Percentiles rank a stretch among this genome's conserved stretches.
Conservation (phyloP, 2,888 invertebrate species). For the Neoaliturus tenellus region DNA sequence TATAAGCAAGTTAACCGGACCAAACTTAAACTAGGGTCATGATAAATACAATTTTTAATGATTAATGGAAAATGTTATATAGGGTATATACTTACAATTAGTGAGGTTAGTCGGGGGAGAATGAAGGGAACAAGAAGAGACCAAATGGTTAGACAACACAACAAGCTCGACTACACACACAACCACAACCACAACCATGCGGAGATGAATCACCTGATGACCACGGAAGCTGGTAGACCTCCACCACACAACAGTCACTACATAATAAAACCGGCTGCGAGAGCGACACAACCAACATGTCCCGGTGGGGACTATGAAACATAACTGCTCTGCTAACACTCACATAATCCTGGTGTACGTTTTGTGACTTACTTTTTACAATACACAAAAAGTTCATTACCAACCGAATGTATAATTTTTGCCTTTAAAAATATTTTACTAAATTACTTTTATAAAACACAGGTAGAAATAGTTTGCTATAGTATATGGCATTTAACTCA, state of each 20-base stretch:
- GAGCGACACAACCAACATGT: too few relatives aligned
- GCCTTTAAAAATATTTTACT: too few relatives aligned
- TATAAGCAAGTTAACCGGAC: background rate
- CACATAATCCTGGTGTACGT: too few relatives aligned
- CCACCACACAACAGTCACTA: conserved; percentile 44
- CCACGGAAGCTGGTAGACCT: conserved; percentile 22
- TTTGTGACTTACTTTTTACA: too few relatives aligned
- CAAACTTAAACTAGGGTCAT: background rate
- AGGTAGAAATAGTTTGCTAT: too few relatives aligned
- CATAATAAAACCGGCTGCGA: background rate
- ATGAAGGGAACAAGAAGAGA: conserved; percentile 23
- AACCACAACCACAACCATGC: background rate
- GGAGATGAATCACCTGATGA: conserved; percentile 5
- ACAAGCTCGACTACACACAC: background rate
- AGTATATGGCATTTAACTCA: too few relatives aligned
- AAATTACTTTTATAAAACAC: too few relatives aligned
- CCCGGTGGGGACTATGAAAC: too few relatives aligned
- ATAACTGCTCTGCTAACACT: too few relatives aligned
- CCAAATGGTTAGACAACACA: background rate
- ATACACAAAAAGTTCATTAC: too few relatives aligned
- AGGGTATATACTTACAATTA: conserved; percentile 10
- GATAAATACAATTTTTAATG: background rate
- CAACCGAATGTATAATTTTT: too few relatives aligned
- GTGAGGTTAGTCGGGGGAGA: conserved; percentile 19
- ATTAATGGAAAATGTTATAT: conserved; percentile 19